Evolutionary conservation across 2,888 invertebrate species (phyloP), one percentile per base, ranked within the genome.

Genomic region (Drosophila paranaensis): DNA sequence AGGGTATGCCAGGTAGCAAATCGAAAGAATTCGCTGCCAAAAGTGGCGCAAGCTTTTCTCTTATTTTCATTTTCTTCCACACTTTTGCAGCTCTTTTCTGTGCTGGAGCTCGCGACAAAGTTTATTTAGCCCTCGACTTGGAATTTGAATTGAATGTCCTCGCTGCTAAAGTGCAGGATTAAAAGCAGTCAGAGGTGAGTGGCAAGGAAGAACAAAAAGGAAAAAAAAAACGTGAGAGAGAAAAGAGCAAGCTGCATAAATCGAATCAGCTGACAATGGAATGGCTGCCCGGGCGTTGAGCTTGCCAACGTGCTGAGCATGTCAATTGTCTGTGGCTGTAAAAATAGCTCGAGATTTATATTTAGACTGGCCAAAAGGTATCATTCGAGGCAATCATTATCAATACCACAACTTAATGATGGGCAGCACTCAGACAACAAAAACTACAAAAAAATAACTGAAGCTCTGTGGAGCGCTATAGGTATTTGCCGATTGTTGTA

Each of bases 81-180:
- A 9, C 10, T 42, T 55, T 40, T 55, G 58, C 37, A 53, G 45
- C 1, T 27, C 48, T 48, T 33, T 42, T 30, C 5, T 30, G 16
- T 35, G 25, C 48, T 57, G 14, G 54, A 40, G 48, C 27, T 64
- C 39, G 84, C 77, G 71, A 67, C 86, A 82, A 85, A 82, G 84
- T 84, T 84, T 84, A 82, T 85, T 88, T 81, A 84, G 88, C 74
- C 74, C 84, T 84, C 85, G 88, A 84, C 86, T 88, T 74, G 76
- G 60, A 85, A 80, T 88, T 82, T 69, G 67, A 80, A 80, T 71
- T 78, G 57, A 45, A 62, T 50, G 55, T 60, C 48, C 43, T 60
- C 43, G 42, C 30, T 37, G 51, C 66, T 57, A 43, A 74, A 77
- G 71, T 73, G 73, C 56, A 53, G 69, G 74, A 81, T 71, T 74